Percentiles rank a stretch among this genome's conserved stretches.
phyloP scores from a whole-genome alignment of 2,113 vertebrate genomes.

The Martes martes region DNA sequence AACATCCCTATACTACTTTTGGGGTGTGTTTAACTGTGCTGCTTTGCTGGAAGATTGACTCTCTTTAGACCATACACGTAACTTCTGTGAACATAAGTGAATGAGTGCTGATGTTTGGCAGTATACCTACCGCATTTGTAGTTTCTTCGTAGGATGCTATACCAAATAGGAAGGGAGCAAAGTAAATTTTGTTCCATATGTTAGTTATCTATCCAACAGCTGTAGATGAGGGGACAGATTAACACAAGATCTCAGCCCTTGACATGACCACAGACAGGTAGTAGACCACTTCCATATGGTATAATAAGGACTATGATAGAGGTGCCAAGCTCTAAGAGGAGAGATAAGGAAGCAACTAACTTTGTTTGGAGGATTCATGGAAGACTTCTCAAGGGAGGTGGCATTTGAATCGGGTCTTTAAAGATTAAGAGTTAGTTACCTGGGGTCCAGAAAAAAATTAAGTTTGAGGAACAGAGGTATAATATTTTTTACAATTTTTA shows the following conservation, averaged over 20 bases:
- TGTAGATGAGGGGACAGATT: neutral
- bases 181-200: neutral
- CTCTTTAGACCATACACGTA: neutral
- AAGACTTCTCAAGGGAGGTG: neutral
- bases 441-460: conserved; percentile 23
- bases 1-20: neutral
- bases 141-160: neutral
- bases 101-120: neutral
- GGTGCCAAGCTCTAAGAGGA: neutral
- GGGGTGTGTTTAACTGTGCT: neutral
- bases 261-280: neutral
- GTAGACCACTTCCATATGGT: neutral
- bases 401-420: neutral
- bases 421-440: neutral
- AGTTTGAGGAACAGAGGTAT: neutral
- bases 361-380: neutral
- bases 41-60: neutral
- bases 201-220: neutral
- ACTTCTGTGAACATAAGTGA: neutral
- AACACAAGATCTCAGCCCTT: neutral
- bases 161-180: neutral
- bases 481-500: neutral
- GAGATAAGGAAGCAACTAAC: neutral
- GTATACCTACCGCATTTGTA: neutral
- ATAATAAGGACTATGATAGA: neutral